These are phyloP conservation scores for Micromesistius poutassou DNA, from an alignment of 2,797 vertebrate species.

Conservation along the genomic window DNA sequence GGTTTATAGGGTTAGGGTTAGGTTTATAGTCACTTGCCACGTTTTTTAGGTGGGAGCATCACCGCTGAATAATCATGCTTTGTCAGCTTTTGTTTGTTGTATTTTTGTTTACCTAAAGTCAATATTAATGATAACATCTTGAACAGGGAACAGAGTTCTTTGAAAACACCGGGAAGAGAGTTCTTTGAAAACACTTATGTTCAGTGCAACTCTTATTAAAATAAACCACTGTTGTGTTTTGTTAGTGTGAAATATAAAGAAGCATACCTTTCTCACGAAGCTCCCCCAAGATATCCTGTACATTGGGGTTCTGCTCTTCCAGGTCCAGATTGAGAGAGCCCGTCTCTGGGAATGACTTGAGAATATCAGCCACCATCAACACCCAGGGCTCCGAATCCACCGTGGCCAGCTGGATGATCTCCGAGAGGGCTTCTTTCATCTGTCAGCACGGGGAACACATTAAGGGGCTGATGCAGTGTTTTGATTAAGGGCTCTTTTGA, in stretches of 20 bases:
- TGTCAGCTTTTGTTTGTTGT: background rate
- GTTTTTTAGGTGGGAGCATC: background rate
- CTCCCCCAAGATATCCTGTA: conserved; percentile 96
- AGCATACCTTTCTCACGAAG: conserved; percentile 91
- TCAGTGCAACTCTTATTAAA: too few relatives aligned
- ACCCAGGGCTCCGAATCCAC: conserved; percentile 98
- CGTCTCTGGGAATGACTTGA: conserved; percentile 97
- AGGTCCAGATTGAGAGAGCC: conserved; percentile 95
- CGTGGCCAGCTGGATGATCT: conserved; percentile 94
- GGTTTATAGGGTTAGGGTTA: too few relatives aligned
- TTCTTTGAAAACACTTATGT: too few relatives aligned
- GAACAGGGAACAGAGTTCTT: too few relatives aligned
- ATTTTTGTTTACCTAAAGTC: background rate
- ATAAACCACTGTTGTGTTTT: too few relatives aligned
- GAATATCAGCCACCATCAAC: conserved; percentile 97
- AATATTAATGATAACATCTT: background rate
- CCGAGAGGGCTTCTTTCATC: conserved; percentile 96
- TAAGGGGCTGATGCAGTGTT: too few relatives aligned
- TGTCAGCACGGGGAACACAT: conserved; percentile 42
- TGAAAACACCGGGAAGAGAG: too few relatives aligned
- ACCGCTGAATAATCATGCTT: too few relatives aligned
- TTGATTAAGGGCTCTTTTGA: background rate
- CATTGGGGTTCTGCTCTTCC: conserved; percentile 97
- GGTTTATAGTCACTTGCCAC: background rate
- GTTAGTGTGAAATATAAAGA: background rate